These are phyloP conservation scores for Desmophyllum pertusum DNA, from an alignment of 92 coral and sea anemone species.

Conservation along the genomic window DNA sequence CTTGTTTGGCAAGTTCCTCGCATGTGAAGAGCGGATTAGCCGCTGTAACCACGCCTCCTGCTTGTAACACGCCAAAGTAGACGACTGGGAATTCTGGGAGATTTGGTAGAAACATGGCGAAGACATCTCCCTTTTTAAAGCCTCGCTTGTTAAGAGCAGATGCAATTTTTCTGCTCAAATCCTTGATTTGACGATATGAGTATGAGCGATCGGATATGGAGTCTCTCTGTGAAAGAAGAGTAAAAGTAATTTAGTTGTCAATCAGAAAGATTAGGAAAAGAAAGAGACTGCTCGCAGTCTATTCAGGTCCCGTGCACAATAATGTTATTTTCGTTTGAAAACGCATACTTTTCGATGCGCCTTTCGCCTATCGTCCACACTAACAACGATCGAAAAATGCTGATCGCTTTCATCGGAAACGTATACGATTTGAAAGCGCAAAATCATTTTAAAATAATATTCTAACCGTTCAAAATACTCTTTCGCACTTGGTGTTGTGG, in stretches of 20 bases:
- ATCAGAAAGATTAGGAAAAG: too few relatives aligned
- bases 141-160: constrained; percentile 80
- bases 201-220: constrained; percentile 66
- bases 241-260: background rate
- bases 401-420: too few relatives aligned
- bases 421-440: too few relatives aligned
- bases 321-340: too few relatives aligned
- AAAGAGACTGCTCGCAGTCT: too few relatives aligned
- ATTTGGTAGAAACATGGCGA: constrained; percentile 75
- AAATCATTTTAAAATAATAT: too few relatives aligned
- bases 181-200: constrained; percentile 69
- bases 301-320: too few relatives aligned
- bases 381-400: too few relatives aligned
- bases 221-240: constrained; percentile 56
- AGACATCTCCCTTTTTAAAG: constrained; percentile 83
- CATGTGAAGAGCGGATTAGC: constrained; percentile 76
- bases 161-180: constrained; percentile 55
- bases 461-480: too few relatives aligned
- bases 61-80: constrained; percentile 66
- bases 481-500: too few relatives aligned
- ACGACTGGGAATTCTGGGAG: constrained; percentile 77
- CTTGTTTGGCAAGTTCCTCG: constrained; percentile 76
- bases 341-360: too few relatives aligned
- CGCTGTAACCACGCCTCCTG: constrained; percentile 79
- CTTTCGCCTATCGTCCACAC: too few relatives aligned